Evolutionary conservation across 1,140 invertebrate genomes (phyloP), one percentile per base, ranked within the genome.

Genomic region (Penaeus japonicus): DNA sequence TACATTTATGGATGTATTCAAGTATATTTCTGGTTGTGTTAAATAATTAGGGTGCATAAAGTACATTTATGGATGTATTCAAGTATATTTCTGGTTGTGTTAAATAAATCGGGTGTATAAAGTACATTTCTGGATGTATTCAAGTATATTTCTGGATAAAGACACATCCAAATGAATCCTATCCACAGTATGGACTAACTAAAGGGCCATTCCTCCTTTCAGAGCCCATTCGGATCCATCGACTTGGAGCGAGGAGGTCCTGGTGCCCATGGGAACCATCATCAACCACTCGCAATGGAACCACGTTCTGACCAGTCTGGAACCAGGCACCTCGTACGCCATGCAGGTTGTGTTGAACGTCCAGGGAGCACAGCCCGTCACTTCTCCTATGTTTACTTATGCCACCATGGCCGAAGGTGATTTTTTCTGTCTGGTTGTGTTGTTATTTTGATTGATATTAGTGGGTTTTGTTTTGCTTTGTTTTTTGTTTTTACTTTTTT

Each of bases 241-340:
- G 2, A 83, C 54, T 1, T 88, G 87, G 87, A 32, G 47, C n/a
- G 20, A 75, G 22, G 87, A 88, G 54, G 54, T 88, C 15, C 32
- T 88, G n/a, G 87, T 88, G 20, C 87, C 87, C 22, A 83, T 83
- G 65, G 95, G 96, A 89, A 96, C 96, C 92, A 91, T 97, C 0
- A 96, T 98, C 80, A 96, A 96, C 4, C 97, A 96, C 7, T 95
- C 95, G 17, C 96, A 97, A 84, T 93, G 97, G 84, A 96, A 98
- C 91, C 97, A 97, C 92, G 95, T 97, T 90, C 91, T 98, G 24
- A 94, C 94, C 18, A 95, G 94, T 32, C 92, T 98, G n/a, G 94
- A 95, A 91, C 95, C 97, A 0, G 95, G 96, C 73, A 97, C 96
- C 0, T 94, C 95, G 35, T 98, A 98, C 91, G 96, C 95, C 92